Conservation (phyloP, 2,113 vertebrate species). For the Actinemys pallida region DNA sequence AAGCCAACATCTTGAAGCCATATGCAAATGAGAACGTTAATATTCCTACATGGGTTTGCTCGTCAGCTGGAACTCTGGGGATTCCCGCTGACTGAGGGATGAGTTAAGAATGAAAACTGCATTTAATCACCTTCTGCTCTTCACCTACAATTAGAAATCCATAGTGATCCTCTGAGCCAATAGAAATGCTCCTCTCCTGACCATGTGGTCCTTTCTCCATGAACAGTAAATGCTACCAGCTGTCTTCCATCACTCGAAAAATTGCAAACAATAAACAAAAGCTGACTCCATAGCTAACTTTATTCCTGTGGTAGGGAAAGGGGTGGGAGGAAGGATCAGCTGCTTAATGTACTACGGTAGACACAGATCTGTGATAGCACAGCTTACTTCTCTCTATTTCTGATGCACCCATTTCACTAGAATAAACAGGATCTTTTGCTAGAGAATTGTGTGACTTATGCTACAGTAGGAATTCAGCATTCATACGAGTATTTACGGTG, state of each 20-base stretch:
- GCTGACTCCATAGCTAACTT: constrained; percentile 18
- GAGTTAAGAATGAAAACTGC: not conserved
- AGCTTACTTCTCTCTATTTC: not conserved
- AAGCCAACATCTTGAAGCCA: constrained; percentile 63
- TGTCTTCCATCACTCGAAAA: constrained; percentile 68
- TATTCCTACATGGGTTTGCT: not conserved
- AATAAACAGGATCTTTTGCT: not conserved
- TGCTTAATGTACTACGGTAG: not conserved
- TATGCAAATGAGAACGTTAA: constrained; percentile 1
- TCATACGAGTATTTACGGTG: not conserved
- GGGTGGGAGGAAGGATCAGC: not conserved
- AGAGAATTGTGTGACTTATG: not conserved
- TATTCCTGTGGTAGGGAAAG: constrained; percentile 27
- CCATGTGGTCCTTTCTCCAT: constrained; percentile 12
- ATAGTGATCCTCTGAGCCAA: constrained; percentile 8
- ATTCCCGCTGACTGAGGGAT: not conserved
- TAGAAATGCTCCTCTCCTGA: constrained; percentile 25
- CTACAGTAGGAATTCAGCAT: not conserved
- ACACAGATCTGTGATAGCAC: not conserved
- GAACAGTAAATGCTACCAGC: constrained; percentile 57
- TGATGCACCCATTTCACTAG: not conserved
- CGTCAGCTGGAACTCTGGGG: not conserved
- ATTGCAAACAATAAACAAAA: constrained; percentile 67
- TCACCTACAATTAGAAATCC: constrained; percentile 53
- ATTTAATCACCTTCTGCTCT: constrained; percentile 42